Evolutionary conservation across 2,113 vertebrate genomes (phyloP).

Genomic region (Oenanthe oenanthe): DNA sequence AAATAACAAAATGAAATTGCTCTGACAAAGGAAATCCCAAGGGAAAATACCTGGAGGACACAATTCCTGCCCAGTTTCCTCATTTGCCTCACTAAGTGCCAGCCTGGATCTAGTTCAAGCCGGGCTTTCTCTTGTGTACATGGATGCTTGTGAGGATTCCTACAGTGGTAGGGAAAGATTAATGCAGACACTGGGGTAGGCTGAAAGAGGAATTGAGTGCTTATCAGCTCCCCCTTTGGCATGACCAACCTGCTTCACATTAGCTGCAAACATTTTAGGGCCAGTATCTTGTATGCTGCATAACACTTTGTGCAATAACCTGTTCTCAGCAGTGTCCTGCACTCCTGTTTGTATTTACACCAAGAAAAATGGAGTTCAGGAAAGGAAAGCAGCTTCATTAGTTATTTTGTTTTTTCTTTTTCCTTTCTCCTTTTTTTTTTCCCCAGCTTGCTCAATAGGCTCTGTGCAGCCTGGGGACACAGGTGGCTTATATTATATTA

Average conservation of each 20-base stretch:
- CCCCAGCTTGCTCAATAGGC: neutral
- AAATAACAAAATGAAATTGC: neutral
- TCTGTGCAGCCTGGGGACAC: neutral
- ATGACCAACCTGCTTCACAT: neutral
- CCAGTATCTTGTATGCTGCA: neutral
- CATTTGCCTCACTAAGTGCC: neutral
- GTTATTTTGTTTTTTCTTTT: neutral
- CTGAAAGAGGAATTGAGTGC: neutral
- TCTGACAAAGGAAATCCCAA: neutral
- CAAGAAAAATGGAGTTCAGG: neutral
- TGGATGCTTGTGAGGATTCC: neutral
- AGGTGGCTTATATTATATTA: neutral
- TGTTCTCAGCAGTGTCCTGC: neutral
- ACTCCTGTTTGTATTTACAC: neutral
- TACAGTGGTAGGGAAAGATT: neutral
- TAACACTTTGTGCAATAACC: neutral
- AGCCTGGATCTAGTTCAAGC: rapidly evolving
- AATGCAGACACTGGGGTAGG: neutral
- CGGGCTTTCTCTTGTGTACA: rapidly evolving
- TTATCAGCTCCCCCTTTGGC: neutral
- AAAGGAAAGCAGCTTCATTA: neutral
- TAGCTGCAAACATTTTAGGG: rapidly evolving
- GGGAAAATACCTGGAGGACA: neutral
- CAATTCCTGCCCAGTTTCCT: neutral
- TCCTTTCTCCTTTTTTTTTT: no score